Conservation (phyloP, 1,140 invertebrate genomes). For the Ceratina calcarata region DNA sequence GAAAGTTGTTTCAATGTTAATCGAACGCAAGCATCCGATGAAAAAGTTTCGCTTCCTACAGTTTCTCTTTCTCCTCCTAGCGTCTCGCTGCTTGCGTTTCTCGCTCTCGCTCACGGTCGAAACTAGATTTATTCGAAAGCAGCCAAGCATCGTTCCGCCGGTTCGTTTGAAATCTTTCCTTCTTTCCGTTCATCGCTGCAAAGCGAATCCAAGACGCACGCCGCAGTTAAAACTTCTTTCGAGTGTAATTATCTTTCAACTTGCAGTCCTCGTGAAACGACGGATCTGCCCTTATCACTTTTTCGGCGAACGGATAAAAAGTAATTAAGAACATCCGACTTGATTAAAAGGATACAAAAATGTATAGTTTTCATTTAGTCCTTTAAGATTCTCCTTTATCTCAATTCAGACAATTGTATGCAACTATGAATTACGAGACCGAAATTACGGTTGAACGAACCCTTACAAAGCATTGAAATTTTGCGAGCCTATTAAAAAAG, state of each 20-base stretch:
- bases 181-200: background rate
- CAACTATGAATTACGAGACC: too few species aligned
- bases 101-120: background rate
- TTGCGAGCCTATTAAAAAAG: too few species aligned
- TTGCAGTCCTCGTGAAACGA: background rate
- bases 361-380: background rate
- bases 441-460: too few species aligned
- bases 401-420: too few species aligned
- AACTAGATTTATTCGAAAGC: slow-evolving; percentile 22
- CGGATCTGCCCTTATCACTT: background rate
- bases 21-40: background rate
- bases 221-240: background rate
- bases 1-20: background rate
- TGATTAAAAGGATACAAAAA: background rate
- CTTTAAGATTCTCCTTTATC: too few species aligned
- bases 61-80: background rate
- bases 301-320: background rate
- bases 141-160: background rate
- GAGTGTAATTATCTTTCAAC: background rate
- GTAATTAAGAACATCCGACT: background rate
- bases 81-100: too few species aligned
- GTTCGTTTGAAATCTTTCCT: background rate
- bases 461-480: too few species aligned
- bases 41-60: background rate
- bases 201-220: background rate